phyloP scores from a whole-genome alignment of 1,140 invertebrate species.

The Odontomachus brunneus region DNA sequence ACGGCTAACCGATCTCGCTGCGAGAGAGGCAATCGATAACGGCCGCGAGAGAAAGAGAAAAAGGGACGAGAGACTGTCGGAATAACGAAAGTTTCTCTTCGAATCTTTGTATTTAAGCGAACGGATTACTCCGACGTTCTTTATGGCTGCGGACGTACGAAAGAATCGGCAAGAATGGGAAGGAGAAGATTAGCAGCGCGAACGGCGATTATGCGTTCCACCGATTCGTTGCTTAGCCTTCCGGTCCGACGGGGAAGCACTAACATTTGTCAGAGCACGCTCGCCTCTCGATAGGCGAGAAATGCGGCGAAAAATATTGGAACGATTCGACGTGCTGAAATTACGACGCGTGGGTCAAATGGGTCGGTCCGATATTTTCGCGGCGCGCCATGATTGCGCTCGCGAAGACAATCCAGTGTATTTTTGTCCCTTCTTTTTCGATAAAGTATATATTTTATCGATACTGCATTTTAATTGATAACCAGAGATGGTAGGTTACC shows the following conservation, averaged over 20 bases:
- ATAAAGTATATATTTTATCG: slow-evolving; percentile 2
- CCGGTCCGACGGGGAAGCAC: no score
- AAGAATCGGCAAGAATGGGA: background rate
- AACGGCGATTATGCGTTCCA: background rate
- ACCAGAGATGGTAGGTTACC: background rate
- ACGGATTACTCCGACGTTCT: slow-evolving; percentile 10
- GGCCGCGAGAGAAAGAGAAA: background rate
- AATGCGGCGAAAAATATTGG: background rate
- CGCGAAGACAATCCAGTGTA: background rate
- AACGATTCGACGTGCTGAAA: background rate
- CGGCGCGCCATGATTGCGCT: background rate
- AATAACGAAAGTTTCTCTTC: slow-evolving; percentile 36
- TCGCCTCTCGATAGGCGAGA: background rate
- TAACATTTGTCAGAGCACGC: background rate
- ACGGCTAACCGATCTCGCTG: slow-evolving; percentile 1
- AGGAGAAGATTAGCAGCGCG: background rate
- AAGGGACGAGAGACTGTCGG: background rate
- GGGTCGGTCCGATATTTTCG: background rate
- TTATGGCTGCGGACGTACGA: background rate
- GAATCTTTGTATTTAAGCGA: slow-evolving; percentile 25
- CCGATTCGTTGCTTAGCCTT: slow-evolving; percentile 8
- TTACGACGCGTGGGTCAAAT: background rate
- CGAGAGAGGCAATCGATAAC: slow-evolving; percentile 33
- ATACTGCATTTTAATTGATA: slow-evolving; percentile 23
- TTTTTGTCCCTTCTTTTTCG: no score